These are phyloP conservation scores for Gastrophryne carolinensis DNA, from an alignment of 2,797 vertebrate species.

Conservation along the genomic window DNA sequence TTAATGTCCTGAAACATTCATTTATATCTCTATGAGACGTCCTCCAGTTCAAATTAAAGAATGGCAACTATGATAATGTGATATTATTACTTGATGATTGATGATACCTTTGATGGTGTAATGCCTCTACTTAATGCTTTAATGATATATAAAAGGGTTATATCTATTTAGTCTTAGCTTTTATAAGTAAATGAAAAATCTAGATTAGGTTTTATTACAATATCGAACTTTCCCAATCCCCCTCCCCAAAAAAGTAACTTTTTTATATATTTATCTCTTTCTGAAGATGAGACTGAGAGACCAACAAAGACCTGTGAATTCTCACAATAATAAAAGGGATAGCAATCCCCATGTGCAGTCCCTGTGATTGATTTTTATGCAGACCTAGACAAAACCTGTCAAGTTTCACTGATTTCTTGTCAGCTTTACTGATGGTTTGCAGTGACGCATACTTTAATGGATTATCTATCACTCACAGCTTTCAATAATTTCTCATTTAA, in stretches of 20 bases:
- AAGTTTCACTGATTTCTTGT: slow-evolving; percentile 35
- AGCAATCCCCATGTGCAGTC: slow-evolving; percentile 16
- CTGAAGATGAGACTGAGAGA: background rate
- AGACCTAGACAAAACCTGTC: slow-evolving; percentile 39
- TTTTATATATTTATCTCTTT: background rate
- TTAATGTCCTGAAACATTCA: no score
- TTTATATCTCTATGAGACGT: no score
- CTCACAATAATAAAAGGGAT: background rate
- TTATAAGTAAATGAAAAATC: no score
- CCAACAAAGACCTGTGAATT: background rate
- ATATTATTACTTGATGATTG: background rate
- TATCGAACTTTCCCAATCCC: no score
- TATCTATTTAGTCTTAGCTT: background rate
- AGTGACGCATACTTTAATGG: slow-evolving; percentile 28
- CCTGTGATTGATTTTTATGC: slow-evolving; percentile 29
- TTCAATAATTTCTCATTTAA: slow-evolving; percentile 36
- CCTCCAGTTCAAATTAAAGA: no score
- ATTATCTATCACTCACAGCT: slow-evolving; percentile 40
- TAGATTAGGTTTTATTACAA: no score
- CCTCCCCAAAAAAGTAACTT: no score
- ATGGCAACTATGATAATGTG: background rate
- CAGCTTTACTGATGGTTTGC: slow-evolving; percentile 21
- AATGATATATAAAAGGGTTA: background rate
- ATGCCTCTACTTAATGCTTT: background rate
- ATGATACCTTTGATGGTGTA: background rate